Evolutionary conservation across 2,888 invertebrate species (phyloP).

Genomic region (Tubiluchus corallicola): DNA sequence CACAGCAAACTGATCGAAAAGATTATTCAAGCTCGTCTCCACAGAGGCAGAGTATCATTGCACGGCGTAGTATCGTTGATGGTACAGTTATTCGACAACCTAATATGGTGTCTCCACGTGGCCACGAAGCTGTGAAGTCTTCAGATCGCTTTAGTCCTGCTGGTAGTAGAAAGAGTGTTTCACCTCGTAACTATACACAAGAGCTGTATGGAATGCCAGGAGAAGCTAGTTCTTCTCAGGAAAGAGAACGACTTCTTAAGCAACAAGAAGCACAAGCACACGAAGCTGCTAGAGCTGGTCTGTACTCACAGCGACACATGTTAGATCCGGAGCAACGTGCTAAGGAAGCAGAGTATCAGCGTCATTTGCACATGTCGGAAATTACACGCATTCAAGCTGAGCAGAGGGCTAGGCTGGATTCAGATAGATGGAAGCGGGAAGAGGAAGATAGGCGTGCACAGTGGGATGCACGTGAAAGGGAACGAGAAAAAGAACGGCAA

Average conservation of each 20-base stretch:
- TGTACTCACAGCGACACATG: background rate
- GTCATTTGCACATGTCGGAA: too few relatives aligned
- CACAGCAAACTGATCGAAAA: constrained; percentile 10
- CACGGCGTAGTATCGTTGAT: constrained; percentile 31
- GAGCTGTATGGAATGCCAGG: too few relatives aligned
- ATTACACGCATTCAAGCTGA: background rate
- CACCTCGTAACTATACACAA: background rate
- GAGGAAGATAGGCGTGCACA: background rate
- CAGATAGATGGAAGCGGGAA: too few relatives aligned
- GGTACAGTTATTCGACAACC: constrained; percentile 18
- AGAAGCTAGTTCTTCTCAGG: background rate
- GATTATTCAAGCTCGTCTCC: constrained; percentile 16
- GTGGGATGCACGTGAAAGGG: constrained; percentile 7
- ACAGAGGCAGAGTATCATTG: constrained; percentile 48
- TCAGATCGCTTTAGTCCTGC: background rate
- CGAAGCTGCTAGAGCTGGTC: background rate
- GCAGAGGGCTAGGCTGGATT: background rate
- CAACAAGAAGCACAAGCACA: background rate
- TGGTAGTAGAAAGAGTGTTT: background rate
- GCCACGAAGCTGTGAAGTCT: constrained; percentile 32
- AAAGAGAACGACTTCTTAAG: background rate
- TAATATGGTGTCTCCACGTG: constrained; percentile 24
- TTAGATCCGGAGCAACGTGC: too few relatives aligned
- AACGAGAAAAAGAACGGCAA: constrained; percentile 7
- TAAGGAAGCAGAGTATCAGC: constrained; percentile 5